phyloP scores from a whole-genome alignment of 1,140 invertebrate species.

The Battus philenor region DNA sequence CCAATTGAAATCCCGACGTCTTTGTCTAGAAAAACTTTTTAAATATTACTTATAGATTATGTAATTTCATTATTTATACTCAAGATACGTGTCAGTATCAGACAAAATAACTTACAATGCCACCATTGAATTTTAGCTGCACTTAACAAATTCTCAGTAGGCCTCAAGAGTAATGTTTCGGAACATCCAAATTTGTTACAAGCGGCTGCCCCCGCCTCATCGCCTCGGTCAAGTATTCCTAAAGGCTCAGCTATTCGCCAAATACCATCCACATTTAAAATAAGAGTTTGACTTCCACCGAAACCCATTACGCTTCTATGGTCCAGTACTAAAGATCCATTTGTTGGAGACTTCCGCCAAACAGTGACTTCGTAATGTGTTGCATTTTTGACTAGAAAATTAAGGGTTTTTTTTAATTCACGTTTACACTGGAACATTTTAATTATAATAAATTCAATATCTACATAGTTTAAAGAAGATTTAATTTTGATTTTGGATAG shows the following conservation, averaged over 20 bases:
- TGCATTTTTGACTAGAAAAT: slow-evolving; percentile 64
- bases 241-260: slow-evolving; percentile 48
- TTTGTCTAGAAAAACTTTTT: slow-evolving; percentile 52
- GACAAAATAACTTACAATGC: slow-evolving; percentile 44
- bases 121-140: slow-evolving; percentile 55
- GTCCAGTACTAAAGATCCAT: slow-evolving; percentile 50
- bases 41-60: slow-evolving; percentile 8
- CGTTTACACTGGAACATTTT: too few relatives aligned
- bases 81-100: neutral
- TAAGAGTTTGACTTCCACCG: slow-evolving; percentile 44
- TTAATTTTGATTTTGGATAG: too few relatives aligned
- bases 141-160: slow-evolving; percentile 49
- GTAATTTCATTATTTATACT: neutral
- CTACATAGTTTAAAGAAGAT: too few relatives aligned
- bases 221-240: slow-evolving; percentile 38
- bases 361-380: slow-evolving; percentile 67
- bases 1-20: slow-evolving; percentile 63
- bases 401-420: too few relatives aligned
- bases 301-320: slow-evolving; percentile 52
- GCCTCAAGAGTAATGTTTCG: slow-evolving; percentile 41
- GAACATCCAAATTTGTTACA: slow-evolving; percentile 66
- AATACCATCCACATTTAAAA: slow-evolving; percentile 29
- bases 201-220: slow-evolving; percentile 55
- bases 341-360: slow-evolving; percentile 58
- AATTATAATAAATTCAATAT: too few relatives aligned